Evolutionary conservation across 2,797 vertebrate species (phyloP).

Genomic region (Schizothorax lantsangensis): DNA sequence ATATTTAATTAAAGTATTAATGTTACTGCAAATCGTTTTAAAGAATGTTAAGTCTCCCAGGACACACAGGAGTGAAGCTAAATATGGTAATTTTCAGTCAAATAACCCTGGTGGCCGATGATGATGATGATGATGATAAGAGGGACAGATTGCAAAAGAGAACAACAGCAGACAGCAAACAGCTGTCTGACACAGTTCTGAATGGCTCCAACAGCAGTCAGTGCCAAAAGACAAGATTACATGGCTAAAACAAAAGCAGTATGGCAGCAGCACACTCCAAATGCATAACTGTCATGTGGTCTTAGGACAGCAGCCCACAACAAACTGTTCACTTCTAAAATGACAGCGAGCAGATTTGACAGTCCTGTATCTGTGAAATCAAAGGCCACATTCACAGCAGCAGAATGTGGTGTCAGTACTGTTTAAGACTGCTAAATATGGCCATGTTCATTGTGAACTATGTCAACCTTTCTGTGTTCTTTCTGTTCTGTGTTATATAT

Average conservation of each 20-base stretch:
- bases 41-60: background rate
- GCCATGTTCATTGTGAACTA: background rate
- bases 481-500: too few species aligned
- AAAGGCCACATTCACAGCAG: slow-evolving; percentile 14
- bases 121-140: slow-evolving; percentile 51
- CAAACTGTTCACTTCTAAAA: slow-evolving; percentile 3
- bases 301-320: slow-evolving; percentile 10
- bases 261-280: background rate
- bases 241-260: slow-evolving; percentile 39
- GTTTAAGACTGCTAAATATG: slow-evolving; percentile 15
- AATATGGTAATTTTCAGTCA: slow-evolving; percentile 7
- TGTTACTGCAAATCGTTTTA: background rate
- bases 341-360: slow-evolving; percentile 18
- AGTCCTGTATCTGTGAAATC: slow-evolving; percentile 9
- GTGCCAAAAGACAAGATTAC: slow-evolving; percentile 49
- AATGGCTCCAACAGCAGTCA: slow-evolving; percentile 28
- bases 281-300: slow-evolving; percentile 20
- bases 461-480: background rate
- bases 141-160: slow-evolving; percentile 51
- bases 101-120: slow-evolving; percentile 16
- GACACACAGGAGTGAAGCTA: background rate
- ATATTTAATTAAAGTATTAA: background rate
- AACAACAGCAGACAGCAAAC: slow-evolving; percentile 49
- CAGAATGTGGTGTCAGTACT: background rate
- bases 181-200: slow-evolving; percentile 49